Evolutionary conservation across 35 echinoderm and acorn worm genomes (phyloP).

Genomic region (Lytechinus variegatus): DNA sequence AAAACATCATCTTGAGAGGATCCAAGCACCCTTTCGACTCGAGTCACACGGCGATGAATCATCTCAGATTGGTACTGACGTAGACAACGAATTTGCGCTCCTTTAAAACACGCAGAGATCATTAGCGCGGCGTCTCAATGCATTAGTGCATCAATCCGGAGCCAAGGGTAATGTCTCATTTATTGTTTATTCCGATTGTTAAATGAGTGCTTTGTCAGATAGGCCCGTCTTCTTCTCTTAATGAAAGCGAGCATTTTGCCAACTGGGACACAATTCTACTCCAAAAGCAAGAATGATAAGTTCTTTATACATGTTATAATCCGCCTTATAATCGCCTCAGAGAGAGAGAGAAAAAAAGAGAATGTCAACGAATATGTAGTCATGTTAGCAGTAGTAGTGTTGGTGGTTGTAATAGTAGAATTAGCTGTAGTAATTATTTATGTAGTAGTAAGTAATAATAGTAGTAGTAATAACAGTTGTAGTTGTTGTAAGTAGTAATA

Average conservation of each 20-base stretch:
- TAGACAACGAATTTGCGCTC: background rate
- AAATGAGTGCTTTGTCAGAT: background rate
- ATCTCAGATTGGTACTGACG: background rate
- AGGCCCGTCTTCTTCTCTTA: background rate
- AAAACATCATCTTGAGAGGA: background rate
- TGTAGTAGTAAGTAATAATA: too few species aligned
- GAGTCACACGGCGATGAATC: background rate
- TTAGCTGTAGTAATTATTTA: too few species aligned
- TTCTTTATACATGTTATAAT: background rate
- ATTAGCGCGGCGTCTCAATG: background rate
- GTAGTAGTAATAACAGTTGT: too few species aligned
- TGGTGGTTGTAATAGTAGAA: too few species aligned
- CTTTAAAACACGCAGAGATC: background rate
- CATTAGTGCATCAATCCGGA: background rate
- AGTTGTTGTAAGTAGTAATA: too few species aligned
- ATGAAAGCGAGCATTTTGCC: background rate
- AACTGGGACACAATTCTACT: background rate
- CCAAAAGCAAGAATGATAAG: background rate
- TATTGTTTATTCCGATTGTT: slow-evolving; percentile 19
- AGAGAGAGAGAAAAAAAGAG: too few species aligned
- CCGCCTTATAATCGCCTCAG: too few species aligned
- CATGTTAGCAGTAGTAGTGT: too few species aligned
- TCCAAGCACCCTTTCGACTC: background rate
- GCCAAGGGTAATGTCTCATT: background rate
- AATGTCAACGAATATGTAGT: too few species aligned